Evolutionary conservation across 2,797 vertebrate species (phyloP).

Genomic region (Cuculus canorus): DNA sequence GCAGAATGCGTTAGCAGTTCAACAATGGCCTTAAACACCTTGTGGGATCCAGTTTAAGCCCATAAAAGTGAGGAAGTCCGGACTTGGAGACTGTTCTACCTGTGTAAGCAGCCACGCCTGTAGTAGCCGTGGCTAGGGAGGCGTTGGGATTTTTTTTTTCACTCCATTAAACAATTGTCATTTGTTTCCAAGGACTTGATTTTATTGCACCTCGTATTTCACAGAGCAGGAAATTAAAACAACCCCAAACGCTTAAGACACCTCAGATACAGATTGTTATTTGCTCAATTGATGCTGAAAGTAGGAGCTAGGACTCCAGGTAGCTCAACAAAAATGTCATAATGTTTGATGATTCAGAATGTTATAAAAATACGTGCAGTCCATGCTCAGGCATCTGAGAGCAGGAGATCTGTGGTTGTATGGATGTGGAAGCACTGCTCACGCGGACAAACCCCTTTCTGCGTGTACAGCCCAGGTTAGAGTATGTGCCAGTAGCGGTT

Average conservation of each 20-base stretch:
- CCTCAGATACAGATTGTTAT: not conserved
- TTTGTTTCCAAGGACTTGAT: conserved; percentile 8
- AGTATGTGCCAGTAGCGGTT: not conserved
- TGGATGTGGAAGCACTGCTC: accelerated
- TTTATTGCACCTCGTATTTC: conserved; percentile 25
- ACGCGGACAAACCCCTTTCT: not conserved
- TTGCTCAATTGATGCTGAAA: not conserved
- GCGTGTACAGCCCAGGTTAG: not conserved
- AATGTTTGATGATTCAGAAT: not conserved
- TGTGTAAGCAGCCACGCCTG: not conserved
- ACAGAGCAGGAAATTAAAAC: conserved; percentile 11
- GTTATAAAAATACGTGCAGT: not conserved
- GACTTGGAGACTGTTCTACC: conserved; percentile 17
- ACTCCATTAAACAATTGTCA: not conserved
- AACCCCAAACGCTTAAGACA: not conserved
- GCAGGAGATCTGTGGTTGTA: not conserved
- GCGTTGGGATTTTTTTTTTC: not conserved
- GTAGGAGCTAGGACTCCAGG: not conserved
- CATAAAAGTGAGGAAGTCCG: conserved; percentile 45
- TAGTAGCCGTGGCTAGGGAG: not conserved
- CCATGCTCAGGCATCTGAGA: not conserved
- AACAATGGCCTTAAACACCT: conserved; percentile 18
- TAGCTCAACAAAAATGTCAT: not conserved
- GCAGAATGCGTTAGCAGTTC: not conserved
- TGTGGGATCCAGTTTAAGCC: conserved; percentile 31